Percentiles rank a stretch among this genome's conserved stretches.
Evolutionary conservation across 64 coral and sea anemone genomes (phyloP).

Genomic region (Orbicella faveolata): DNA sequence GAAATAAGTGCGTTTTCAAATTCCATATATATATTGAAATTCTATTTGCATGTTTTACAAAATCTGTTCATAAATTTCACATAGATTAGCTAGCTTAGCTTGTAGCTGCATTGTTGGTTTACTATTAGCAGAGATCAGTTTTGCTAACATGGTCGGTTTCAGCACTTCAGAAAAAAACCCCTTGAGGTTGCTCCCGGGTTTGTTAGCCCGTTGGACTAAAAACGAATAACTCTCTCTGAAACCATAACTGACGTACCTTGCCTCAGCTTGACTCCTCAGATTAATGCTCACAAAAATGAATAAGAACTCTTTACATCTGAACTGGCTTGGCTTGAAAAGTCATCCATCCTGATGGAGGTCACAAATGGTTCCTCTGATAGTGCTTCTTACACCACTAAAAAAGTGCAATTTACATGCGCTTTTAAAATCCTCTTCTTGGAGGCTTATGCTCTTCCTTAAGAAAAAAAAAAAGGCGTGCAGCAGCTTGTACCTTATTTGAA

Average conservation of each 20-base stretch:
- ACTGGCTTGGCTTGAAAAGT: slow-evolving; percentile 15
- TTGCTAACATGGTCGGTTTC: background rate
- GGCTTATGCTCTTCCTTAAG: background rate
- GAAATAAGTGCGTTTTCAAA: too few species aligned
- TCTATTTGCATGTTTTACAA: background rate
- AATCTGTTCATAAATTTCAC: background rate
- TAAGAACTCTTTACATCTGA: background rate
- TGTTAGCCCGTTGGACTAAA: background rate
- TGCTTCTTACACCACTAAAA: background rate
- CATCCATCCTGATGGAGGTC: background rate
- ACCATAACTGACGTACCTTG: background rate
- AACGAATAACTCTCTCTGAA: background rate
- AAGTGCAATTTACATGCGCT: background rate
- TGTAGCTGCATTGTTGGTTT: background rate
- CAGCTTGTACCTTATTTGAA: background rate
- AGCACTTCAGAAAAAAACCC: background rate
- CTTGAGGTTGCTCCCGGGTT: background rate
- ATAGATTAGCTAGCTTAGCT: background rate
- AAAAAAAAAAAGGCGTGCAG: background rate
- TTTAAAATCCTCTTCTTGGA: background rate
- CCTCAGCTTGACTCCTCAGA: background rate
- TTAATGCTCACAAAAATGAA: background rate
- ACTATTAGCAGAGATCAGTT: background rate
- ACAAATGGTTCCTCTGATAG: background rate
- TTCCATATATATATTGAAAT: too few species aligned